Conservation (phyloP, 2,888 invertebrate genomes). For the Tachina lurida region DNA sequence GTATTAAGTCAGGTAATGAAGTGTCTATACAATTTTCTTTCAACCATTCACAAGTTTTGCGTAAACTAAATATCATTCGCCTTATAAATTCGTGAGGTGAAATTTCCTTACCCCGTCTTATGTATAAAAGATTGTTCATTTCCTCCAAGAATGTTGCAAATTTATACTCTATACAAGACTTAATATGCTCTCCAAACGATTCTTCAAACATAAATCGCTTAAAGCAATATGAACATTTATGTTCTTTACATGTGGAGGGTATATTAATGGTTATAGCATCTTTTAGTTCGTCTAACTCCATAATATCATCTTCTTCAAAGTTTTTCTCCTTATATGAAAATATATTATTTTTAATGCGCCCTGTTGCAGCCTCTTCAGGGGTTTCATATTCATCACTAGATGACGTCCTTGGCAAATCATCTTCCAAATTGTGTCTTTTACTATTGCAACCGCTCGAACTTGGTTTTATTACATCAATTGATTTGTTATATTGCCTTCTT, state of each 20-base stretch:
- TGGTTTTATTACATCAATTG: slow-evolving; percentile 39
- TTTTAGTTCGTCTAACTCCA: slow-evolving; percentile 79
- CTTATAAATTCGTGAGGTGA: slow-evolving; percentile 82
- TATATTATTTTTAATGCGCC: slow-evolving; percentile 75
- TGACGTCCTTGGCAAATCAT: slow-evolving; percentile 77
- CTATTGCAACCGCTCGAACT: slow-evolving; percentile 19
- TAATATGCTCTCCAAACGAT: slow-evolving; percentile 80
- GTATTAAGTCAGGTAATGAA: slow-evolving; percentile 76
- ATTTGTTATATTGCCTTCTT: slow-evolving; percentile 55
- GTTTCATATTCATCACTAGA: slow-evolving; percentile 80
- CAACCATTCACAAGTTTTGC: slow-evolving; percentile 81
- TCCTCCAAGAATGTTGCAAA: slow-evolving; percentile 79
- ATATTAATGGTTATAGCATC: slow-evolving; percentile 81
- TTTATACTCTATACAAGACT: slow-evolving; percentile 81
- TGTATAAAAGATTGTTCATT: slow-evolving; percentile 78
- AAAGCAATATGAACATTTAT: slow-evolving; percentile 81
- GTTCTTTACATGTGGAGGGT: slow-evolving; percentile 81
- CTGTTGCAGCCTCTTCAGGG: slow-evolving; percentile 55
- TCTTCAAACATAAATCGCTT: slow-evolving; percentile 82
- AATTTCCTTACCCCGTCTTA: slow-evolving; percentile 79
- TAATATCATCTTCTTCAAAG: slow-evolving; percentile 82
- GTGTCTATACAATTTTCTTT: slow-evolving; percentile 79
- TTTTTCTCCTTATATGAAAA: slow-evolving; percentile 82
- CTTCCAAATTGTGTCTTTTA: slow-evolving; percentile 72
- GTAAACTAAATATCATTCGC: slow-evolving; percentile 81